Evolutionary conservation across 1,140 invertebrate species (phyloP), one percentile per base, ranked within the genome.

Genomic region (Muscidifurax raptorellus): DNA sequence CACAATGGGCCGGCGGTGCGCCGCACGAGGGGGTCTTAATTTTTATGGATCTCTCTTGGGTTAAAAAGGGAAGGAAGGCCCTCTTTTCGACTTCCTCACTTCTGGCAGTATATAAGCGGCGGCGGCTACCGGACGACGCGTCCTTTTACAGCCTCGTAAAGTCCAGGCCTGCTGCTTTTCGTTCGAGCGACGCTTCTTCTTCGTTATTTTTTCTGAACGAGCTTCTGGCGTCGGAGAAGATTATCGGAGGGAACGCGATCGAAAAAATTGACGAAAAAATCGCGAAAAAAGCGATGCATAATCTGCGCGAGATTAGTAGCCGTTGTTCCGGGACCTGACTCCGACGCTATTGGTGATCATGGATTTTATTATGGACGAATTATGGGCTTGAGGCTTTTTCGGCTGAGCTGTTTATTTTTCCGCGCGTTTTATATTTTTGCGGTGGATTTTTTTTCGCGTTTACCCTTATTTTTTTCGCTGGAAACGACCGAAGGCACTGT

Each of bases 31-130:
- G 77, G 59, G 36, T n/a, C 18, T 22, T 40, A 7, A 72, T 59
- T 82, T 82, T 82, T 82, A 59, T 59, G 40, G 80, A 59, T n/a
- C 52, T 59, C 5, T 74, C 59, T 80, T 9, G 25, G 80, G 80
- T 52, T 82, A n/a, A 82, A 81, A 81, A 74, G 22, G 40, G 44
- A 27, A 59, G 44, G 67, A 67, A 28, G 44, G 79, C 15, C 13
- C 30, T 36, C 71, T 47, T 80, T 18, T 27, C 40, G 40, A 59
- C 79, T 80, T 66, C 79, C 66, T 30, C 22, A 52, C 64, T 64
- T 52, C 64, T 18, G 79, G 15, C 28, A 27, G 28, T 71, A 28
- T 81, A 81, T 25, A 67, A 80, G 66, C 71, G 32, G 30, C 71
- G n/a, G n/a, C 15, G 28, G 47, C 52, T 59, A 59, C 52, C 30